Conservation (phyloP, 1,140 invertebrate species). For the Luehdorfia chinensis region DNA sequence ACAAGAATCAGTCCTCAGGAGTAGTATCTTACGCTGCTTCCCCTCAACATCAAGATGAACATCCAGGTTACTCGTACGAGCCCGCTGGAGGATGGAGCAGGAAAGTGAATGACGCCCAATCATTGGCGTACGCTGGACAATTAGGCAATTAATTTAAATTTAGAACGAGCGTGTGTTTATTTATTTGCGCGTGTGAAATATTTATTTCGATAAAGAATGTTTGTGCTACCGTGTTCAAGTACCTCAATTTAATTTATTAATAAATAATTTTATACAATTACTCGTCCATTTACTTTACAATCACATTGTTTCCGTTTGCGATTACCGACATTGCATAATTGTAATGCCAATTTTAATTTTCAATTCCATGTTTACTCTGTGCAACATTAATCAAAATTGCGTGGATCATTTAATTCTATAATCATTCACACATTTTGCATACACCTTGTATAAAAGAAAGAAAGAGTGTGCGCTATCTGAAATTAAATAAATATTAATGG, state of each 20-base stretch:
- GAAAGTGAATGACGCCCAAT: slow-evolving; percentile 76
- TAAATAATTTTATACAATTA: slow-evolving; percentile 35
- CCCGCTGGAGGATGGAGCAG: slow-evolving; percentile 77
- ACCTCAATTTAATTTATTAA: slow-evolving; percentile 56
- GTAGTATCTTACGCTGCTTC: slow-evolving; percentile 30
- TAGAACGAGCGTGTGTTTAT: slow-evolving; percentile 29
- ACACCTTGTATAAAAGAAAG: slow-evolving; percentile 27
- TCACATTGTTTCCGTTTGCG: too few relatives aligned
- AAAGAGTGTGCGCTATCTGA: slow-evolving; percentile 31
- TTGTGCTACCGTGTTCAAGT: slow-evolving; percentile 46
- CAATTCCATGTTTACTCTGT: too few relatives aligned
- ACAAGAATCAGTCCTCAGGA: slow-evolving; percentile 45
- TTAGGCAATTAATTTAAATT: slow-evolving; percentile 29
- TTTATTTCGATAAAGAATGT: slow-evolving; percentile 30
- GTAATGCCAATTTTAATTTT: too few relatives aligned
- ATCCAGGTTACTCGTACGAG: slow-evolving; percentile 64
- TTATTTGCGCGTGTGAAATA: slow-evolving; percentile 41
- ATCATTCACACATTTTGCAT: slow-evolving; percentile 25
- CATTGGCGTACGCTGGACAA: slow-evolving; percentile 81
- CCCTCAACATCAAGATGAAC: slow-evolving; percentile 54
- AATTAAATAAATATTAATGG: slow-evolving; percentile 48
- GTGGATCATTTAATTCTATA: too few relatives aligned
- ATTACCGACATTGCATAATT: too few relatives aligned
- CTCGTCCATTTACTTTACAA: slow-evolving; percentile 20
- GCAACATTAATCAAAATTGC: too few relatives aligned